phyloP scores from a whole-genome alignment of 2,888 invertebrate species.

The Drosophila monieri region DNA sequence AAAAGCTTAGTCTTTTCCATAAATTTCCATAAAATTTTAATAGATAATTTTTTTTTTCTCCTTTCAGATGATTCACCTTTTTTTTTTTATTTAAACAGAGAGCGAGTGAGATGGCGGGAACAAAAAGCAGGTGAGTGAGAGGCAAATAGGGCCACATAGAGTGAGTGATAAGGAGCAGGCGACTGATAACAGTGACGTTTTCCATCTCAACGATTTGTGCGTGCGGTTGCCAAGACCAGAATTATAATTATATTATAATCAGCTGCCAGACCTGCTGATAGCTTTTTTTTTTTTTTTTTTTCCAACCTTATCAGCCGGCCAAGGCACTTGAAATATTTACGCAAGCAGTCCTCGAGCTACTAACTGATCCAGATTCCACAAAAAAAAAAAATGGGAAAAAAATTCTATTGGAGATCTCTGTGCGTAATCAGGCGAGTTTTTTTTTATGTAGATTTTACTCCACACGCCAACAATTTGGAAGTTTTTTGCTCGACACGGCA shows the following conservation, averaged over 20 bases:
- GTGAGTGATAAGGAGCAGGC: conserved; percentile 5
- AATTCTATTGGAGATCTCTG: conserved; percentile 16
- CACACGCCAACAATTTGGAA: background rate
- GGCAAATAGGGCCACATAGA: background rate
- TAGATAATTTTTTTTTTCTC: background rate
- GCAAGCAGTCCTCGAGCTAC: conserved; percentile 28
- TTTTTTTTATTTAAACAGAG: background rate
- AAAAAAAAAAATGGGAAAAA: conserved; percentile 8
- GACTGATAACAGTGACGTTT: conserved; percentile 39
- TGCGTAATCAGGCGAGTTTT: conserved; percentile 1
- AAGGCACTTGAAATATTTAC: conserved; percentile 51
- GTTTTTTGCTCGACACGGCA: conserved; percentile 44
- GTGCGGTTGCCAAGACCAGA: conserved; percentile 41
- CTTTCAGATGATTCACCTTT: background rate
- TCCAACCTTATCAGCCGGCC: conserved; percentile 35
- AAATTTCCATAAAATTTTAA: background rate
- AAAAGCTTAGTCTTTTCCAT: no score
- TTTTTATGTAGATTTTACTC: conserved; percentile 4
- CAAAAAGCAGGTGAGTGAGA: background rate
- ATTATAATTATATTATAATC: conserved; percentile 50
- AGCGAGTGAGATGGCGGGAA: background rate
- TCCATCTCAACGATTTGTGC: conserved; percentile 15
- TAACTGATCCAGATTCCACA: background rate
- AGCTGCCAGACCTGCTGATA: conserved; percentile 17
- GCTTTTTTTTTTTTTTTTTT: background rate